Conservation (phyloP, 2,797 vertebrate genomes). For the Cirrhinus mrigala region DNA sequence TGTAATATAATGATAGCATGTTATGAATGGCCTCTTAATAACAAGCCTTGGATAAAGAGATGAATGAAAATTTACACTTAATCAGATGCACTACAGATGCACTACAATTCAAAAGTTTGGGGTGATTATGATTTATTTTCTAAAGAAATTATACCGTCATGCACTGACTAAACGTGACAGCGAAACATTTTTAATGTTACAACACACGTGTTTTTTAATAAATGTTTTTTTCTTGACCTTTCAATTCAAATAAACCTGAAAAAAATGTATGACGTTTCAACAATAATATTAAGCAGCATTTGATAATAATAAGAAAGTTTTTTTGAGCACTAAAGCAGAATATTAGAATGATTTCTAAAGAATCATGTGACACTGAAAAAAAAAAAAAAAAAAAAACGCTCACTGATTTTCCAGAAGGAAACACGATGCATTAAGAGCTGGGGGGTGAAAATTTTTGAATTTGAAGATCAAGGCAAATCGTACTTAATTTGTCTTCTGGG, state of each 20-base stretch:
- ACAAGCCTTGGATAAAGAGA: conserved; percentile 14
- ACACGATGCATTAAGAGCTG: too few relatives aligned
- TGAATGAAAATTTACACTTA: neutral
- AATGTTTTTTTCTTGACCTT: too few relatives aligned
- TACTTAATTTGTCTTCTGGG: too few relatives aligned
- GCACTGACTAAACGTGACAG: neutral
- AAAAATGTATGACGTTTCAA: neutral
- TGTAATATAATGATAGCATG: conserved; percentile 51
- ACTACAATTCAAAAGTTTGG: neutral
- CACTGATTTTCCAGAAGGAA: too few relatives aligned
- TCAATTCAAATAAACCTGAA: neutral
- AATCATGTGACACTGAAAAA: neutral
- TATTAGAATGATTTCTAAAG: neutral
- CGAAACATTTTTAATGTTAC: neutral
- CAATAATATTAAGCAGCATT: neutral
- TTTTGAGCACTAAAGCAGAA: neutral
- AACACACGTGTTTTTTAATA: neutral
- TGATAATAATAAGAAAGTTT: neutral
- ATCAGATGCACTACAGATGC: neutral
- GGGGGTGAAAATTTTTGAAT: too few relatives aligned
- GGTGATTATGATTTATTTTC: neutral
- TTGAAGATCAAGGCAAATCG: too few relatives aligned
- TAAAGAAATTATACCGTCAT: neutral
- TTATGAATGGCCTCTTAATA: conserved; percentile 49
- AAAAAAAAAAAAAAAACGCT: too few relatives aligned